Evolutionary conservation across 2,888 invertebrate genomes (phyloP), one percentile per base, ranked within the genome.

Genomic region (Girardia tigrina): DNA sequence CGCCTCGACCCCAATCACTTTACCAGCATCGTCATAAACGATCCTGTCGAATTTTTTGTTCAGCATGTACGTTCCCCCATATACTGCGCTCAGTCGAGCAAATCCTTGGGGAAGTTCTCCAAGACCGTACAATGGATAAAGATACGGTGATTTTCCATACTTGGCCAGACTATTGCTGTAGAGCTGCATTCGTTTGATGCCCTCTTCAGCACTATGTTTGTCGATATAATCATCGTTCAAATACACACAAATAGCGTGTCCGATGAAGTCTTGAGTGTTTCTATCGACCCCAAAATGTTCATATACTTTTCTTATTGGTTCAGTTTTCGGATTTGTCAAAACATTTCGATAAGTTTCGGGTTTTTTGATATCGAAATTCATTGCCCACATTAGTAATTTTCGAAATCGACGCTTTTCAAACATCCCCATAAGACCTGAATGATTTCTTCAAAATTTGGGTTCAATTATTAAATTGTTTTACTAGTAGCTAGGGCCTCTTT

Each of bases 1-100:
- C 73, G 93, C 94, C 79, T 90, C 89, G n/a, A 99, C 95, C n/a
- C 98, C 98, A 73, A 91, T 88, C 0, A 92, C 93, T 79, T 84
- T 84, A 79, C 87, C 92, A 84, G 91, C 90, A 71, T 84, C 84
- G 79, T 92, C 91, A 79, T 91, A 84, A 4, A 95, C 92, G 80
- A 98, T 91, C 85, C 94, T 93, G 86, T 95, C 94, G 79, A 94
- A 92, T 28, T 92, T 91, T 85, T 97, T 98, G 85, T 98, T 94
- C 82, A 99, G 86, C 98, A 99, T 99, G 86, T 98, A 99, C 6
- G 98, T 99, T 78, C 98, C 98, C 73, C 97, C 97, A 86, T 97
- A 98, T 83, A 99, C 98, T 78, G 98, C 98, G 82, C 94, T 94
- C 77, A 98, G 88, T 79, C 88, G 84, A 29, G 87, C 87, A 83